Base-by-base conservation (phyloP, 2,113 vertebrate species). In the Trematocara unimaculatum region DNA sequence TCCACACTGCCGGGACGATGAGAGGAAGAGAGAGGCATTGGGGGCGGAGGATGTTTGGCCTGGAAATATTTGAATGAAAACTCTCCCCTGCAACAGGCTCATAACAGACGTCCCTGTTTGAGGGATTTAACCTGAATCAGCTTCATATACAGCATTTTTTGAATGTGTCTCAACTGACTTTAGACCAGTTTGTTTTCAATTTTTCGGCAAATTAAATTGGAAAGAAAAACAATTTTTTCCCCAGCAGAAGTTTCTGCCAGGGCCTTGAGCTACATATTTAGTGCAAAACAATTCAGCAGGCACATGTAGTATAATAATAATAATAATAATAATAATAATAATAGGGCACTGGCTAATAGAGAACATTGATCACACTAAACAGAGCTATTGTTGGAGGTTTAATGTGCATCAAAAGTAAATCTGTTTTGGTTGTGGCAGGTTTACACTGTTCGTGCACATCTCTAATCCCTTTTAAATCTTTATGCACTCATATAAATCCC, bases 281-380 rank as follows among this genome's bases (percentile, higher is more conserved):
- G 91, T 95, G 90, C 93, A 93, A 92, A 88, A n/a, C 12, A 84
- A 89, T 58, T 89, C 90, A 94, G 90, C 89, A 92, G 92, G 90
- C 86, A 89, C 84, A 80, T 47, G 23, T 51, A 80, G 51, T 74
- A 84, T 31, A 18, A 80, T 23, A 6, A 70, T 70, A 67, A 56
- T 56, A 26, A 23, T 55, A 53, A n/a, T 38, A 13, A n/a, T 7
- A 35, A 78, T 6, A 33, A 82, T 8, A 26, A 15, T 18, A 35
- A 58, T 8, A 31, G 85, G 23, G 62, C 49, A 72, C 86, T 84
- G 67, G 35, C 79, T 47, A 11, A 86, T 45, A 33, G 54, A 87
- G 4, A 5, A 78, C 67, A 53, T 6, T 49, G n/a, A 45, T 33
- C 56, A 55, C 29, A 81, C 13, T 18, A 18, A 20, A 38, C 15